Evolutionary conservation across 35 echinoderm and acorn worm genomes (phyloP).

Genomic region (Amphiura filiformis): DNA sequence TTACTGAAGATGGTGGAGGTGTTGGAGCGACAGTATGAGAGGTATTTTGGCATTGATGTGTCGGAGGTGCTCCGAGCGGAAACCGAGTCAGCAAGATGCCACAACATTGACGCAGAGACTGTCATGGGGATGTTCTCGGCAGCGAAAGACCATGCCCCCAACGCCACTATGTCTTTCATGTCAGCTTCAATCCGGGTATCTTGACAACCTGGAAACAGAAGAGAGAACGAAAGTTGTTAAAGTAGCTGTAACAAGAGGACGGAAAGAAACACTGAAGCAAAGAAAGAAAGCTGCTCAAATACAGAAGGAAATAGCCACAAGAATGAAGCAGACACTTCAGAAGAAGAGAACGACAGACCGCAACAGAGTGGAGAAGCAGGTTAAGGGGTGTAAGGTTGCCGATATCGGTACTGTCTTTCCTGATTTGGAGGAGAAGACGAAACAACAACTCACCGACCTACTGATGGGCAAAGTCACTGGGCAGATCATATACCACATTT

Average conservation of each 20-base stretch:
- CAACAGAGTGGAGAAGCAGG: background rate
- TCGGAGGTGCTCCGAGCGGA: background rate
- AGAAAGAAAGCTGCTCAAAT: background rate
- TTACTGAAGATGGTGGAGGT: background rate
- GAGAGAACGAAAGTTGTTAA: background rate
- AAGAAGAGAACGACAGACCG: background rate
- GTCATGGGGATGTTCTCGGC: slow-evolving; percentile 39
- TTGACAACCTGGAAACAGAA: slow-evolving; percentile 7
- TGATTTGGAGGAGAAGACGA: no score
- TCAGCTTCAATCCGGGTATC: slow-evolving; percentile 18
- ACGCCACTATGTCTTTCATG: slow-evolving; percentile 19
- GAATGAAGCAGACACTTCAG: background rate
- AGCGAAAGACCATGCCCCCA: slow-evolving; percentile 27
- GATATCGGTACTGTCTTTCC: no score
- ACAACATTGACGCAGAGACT: slow-evolving; percentile 27
- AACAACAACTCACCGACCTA: no score
- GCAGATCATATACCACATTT: no score
- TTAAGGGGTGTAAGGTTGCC: no score
- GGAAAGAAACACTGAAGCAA: background rate
- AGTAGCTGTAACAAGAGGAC: background rate
- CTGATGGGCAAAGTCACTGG: no score
- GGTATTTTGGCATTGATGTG: slow-evolving; percentile 15
- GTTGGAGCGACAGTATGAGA: background rate
- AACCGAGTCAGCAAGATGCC: slow-evolving; percentile 12
- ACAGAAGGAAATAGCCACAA: background rate